Conservation (phyloP, 2,113 vertebrate species). For the Mormyrus iriodes region DNA sequence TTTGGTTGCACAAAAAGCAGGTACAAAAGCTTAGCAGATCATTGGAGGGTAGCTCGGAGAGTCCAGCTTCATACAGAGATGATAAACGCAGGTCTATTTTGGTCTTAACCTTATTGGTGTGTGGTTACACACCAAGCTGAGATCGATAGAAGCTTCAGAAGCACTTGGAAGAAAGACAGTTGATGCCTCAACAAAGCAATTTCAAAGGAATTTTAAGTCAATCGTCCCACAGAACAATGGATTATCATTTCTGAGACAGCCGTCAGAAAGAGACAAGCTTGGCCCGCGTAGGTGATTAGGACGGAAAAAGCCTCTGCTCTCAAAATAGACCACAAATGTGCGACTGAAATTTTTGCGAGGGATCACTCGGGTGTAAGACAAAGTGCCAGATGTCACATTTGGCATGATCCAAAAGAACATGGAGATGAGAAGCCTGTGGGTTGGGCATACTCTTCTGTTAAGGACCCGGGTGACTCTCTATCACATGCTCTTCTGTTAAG, state of each 20-base stretch:
- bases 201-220: slow-evolving; percentile 5
- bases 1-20: background rate
- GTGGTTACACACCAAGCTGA: background rate
- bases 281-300: background rate
- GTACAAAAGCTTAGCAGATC: background rate
- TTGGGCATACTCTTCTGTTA: background rate
- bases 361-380: background rate
- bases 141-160: background rate
- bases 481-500: too few species aligned
- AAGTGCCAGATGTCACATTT: background rate
- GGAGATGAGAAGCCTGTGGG: background rate
- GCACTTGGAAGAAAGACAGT: background rate
- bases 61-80: background rate
- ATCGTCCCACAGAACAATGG: background rate
- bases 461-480: background rate
- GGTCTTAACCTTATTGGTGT: background rate
- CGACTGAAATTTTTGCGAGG: background rate
- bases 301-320: background rate
- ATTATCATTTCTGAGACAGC: background rate
- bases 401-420: background rate
- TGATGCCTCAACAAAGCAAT: slow-evolving; percentile 1
- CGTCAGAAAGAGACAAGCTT: background rate
- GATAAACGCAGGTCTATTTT: background rate
- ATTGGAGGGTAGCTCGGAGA: background rate
- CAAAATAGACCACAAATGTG: background rate